These are phyloP conservation scores for Hartigia nigra DNA, from an alignment of 2,888 invertebrate genomes.

Conservation along the genomic window DNA sequence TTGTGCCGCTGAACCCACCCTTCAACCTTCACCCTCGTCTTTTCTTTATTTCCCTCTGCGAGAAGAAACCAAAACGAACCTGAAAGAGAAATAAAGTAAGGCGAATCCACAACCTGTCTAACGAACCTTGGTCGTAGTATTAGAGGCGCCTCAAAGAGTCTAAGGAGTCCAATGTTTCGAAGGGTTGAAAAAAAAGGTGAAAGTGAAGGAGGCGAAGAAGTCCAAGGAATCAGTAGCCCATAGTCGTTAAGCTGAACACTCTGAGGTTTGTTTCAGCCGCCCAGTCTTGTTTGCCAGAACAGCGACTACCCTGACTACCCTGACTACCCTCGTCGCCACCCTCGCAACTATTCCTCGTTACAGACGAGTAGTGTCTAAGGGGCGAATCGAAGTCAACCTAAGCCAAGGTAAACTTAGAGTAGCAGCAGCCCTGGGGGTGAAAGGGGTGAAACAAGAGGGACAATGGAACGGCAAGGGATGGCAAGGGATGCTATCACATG, in stretches of 20 bases:
- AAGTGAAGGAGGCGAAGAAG: not conserved
- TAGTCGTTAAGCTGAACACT: not conserved
- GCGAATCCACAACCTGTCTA: not conserved
- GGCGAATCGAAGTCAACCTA: not conserved
- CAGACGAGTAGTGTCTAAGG: not conserved
- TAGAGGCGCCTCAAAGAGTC: not conserved
- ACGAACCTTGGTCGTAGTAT: not conserved
- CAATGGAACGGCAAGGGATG: conserved; percentile 27
- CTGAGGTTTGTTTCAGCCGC: not conserved
- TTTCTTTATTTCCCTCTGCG: not conserved
- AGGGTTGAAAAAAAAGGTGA: not conserved
- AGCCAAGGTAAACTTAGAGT: not conserved
- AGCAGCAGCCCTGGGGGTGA: not conserved
- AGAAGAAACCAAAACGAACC: not conserved
- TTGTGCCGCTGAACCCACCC: not conserved
- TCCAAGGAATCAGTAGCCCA: conserved; percentile 3
- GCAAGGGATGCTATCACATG: conserved; percentile 23
- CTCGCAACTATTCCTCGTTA: not conserved
- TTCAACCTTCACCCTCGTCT: not conserved
- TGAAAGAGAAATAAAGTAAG: not conserved
- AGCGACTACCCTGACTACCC: not conserved
- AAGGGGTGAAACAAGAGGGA: conserved; percentile 6
- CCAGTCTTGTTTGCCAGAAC: not conserved
- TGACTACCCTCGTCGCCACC: not conserved
- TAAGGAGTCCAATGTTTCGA: not conserved